Base-by-base conservation (phyloP, 1,140 invertebrate species). In the Oryctes rhinoceros region DNA sequence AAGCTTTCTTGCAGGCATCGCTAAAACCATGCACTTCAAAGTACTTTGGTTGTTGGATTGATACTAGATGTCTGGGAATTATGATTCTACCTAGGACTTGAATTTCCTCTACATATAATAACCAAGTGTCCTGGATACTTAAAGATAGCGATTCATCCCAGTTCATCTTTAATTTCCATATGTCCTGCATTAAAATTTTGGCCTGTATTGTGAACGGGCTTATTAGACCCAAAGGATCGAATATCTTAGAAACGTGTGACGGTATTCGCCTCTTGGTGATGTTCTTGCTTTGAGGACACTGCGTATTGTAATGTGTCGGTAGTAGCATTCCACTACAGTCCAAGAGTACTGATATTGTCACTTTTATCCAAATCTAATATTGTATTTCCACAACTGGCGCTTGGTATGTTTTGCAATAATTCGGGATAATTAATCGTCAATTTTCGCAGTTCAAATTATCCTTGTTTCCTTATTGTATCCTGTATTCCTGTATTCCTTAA, bases 21-120 rank as follows among this genome's bases (percentile, higher is more conserved):
- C 76, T 59, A 78, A 78, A 78, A 1, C 76, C 76, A 24, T 78
- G 76, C 0, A 78, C 59, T 59, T 78, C 47, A 78, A 2, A 18
- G 4, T 2, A 1, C 59, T 1, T 30, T 7, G 24, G 0, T 7
- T 24, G 20, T 15, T 49, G 2, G 5, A 20, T 15, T 37, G 9
- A 3, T 59, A 59, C 1, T 30, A 78, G 48, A 4, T 30, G 13
- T 59, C 76, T 49, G 6, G 5, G 24, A 48, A 78, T 59, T 0
- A 1, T 20, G 0, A 78, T 0, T 30, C 30, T 30, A 30, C n/a
- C 20, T 48, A 78, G 1, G 1, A 1, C 0, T 1, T 13, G 4
- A 1, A 78, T 53, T 2, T 78, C 76, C 0, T 5, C 2, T 18
- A 78, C 1, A 30, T 11, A 59, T 10, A 4, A 20, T 18, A 59